Evolutionary conservation across 1,140 invertebrate genomes (phyloP), one percentile per base, ranked within the genome.

Genomic region (Ostrea edulis): DNA sequence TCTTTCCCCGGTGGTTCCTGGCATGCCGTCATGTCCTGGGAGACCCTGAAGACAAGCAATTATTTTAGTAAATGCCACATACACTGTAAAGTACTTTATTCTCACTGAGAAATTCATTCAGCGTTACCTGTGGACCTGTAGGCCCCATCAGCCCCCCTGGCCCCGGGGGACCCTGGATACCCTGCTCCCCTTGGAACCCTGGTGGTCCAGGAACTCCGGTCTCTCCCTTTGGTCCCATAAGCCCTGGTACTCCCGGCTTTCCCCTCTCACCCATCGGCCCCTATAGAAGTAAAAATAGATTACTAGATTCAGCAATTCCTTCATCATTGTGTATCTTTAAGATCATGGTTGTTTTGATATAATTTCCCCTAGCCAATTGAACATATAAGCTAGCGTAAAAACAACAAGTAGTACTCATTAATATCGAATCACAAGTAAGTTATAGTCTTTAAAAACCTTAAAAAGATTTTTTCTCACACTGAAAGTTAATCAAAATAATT

Each of bases 181-280:
- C 94, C 84, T 92, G 93, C 86, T 94, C 93, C 81, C 93, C 94
- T 29, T 90, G 86, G 83, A 93, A 91, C 11, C 94, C 93, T 29
- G 86, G 88, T 68, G 92, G 86, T 84, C 93, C 93, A 35, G 93
- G 92, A 52, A 89, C 92, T 55, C 93, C 93, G 87, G 93, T 89
- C 29, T 93, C 91, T 54, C 97, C 97, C 94, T 96, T 96, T 86
- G 96, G 96, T 87, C 97, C 97, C 91, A 97, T 96, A 93, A 97
- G 97, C 81, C 97, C 97, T 86, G 96, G 96, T 82, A 95, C 95
- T 81, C 96, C 89, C 17, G 55, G 58, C 7, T 87, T 84, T 53
- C 91, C 96, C 29, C 96, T 94, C 95, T 91, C 89, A 14, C 93
- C 93, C n/a, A 89, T 35, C 4, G 88, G 84, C 81, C 93, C 93